A percentile compares a stretch with the other conserved stretches of the same genome.
Evolutionary conservation across 2,888 invertebrate genomes (phyloP).

Genomic region (Rotaria magnacalcarata): DNA sequence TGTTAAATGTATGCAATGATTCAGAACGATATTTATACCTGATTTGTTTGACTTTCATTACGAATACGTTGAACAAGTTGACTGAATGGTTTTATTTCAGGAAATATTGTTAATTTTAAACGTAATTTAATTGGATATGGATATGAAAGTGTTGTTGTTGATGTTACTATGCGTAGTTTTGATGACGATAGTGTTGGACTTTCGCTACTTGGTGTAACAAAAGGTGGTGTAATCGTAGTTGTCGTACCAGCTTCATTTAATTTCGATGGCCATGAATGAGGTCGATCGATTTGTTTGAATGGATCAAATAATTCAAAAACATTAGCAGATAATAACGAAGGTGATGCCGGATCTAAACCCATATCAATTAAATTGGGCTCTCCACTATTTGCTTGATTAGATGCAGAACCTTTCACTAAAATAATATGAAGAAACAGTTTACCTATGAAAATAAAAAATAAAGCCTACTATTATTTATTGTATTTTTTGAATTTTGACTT

Average conservation of each 20-base stretch:
- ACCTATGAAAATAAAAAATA: background rate
- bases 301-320: constrained; percentile 36
- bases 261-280: constrained; percentile 9
- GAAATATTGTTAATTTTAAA: constrained; percentile 6
- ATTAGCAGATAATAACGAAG: background rate
- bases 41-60: background rate
- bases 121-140: constrained; percentile 28
- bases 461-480: background rate
- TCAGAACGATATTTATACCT: background rate
- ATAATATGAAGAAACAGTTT: background rate
- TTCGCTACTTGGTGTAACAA: background rate
- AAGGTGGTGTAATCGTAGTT: background rate
- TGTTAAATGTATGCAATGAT: no score
- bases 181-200: background rate
- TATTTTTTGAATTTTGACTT: background rate
- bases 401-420: background rate
- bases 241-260: constrained; percentile 3
- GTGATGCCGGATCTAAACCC: background rate
- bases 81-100: constrained; percentile 13
- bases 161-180: background rate
- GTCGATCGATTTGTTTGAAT: background rate
- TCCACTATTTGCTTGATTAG: no score
- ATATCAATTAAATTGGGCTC: constrained; percentile 11
- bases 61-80: background rate
- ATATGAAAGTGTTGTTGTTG: background rate